phyloP scores from a whole-genome alignment of 2,888 invertebrate species.

The Clivina fossor region DNA sequence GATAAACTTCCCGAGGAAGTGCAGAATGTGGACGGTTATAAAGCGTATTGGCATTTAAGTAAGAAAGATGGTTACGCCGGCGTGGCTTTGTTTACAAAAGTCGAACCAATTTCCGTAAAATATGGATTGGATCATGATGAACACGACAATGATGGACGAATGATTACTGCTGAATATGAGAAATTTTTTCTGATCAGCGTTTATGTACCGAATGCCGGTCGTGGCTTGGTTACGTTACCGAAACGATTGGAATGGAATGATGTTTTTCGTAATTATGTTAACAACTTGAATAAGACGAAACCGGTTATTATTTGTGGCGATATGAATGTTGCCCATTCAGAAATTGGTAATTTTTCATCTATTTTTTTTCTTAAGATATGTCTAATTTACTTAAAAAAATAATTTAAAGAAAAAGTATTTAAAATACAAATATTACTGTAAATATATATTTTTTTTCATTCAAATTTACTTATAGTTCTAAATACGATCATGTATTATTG shows the following conservation, averaged over 20 bases:
- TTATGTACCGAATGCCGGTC: conserved; percentile 95
- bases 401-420: too few relatives aligned
- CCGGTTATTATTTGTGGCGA: conserved; percentile 96
- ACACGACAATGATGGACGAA: conserved; percentile 77
- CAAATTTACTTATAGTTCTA: too few relatives aligned
- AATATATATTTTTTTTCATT: too few relatives aligned
- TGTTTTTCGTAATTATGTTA: conserved; percentile 75
- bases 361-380: too few relatives aligned
- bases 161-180: conserved; percentile 91
- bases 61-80: conserved; percentile 89
- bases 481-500: too few relatives aligned
- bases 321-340: conserved; percentile 94
- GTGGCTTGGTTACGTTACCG: conserved; percentile 81
- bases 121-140: conserved; percentile 78
- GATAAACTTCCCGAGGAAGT: conserved; percentile 81
- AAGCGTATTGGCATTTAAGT: conserved; percentile 74
- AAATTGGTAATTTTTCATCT: conserved; percentile 82
- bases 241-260: conserved; percentile 91
- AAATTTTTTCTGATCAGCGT: conserved; percentile 85
- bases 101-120: conserved; percentile 77
- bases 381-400: too few relatives aligned
- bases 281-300: conserved; percentile 80
- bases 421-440: too few relatives aligned
- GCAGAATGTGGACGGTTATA: conserved; percentile 72
- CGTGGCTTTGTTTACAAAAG: conserved; percentile 82